Conservation (phyloP, 2,113 vertebrate genomes). For the Phasianus colchicus region DNA sequence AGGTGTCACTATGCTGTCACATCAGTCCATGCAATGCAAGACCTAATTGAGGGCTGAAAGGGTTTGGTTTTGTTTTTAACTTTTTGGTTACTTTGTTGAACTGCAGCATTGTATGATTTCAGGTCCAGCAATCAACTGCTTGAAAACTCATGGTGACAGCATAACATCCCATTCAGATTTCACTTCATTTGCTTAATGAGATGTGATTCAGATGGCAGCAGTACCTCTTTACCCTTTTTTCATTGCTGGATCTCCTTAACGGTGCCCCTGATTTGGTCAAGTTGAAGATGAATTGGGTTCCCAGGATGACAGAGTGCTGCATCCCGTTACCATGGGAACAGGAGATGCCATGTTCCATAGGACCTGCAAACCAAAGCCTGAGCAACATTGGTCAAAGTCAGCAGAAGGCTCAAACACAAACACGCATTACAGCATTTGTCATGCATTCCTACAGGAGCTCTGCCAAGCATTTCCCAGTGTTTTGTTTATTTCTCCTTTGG, state of each 20-base stretch:
- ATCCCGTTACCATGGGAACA: slow-evolving; percentile 74
- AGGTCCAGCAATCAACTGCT: not conserved
- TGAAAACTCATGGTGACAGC: not conserved
- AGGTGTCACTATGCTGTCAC: not conserved
- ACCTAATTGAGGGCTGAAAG: not conserved
- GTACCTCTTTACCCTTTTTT: too few relatives aligned
- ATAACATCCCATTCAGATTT: not conserved
- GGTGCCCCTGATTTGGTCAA: not conserved
- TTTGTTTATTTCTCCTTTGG: not conserved
- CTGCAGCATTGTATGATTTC: not conserved
- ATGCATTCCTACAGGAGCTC: accelerated
- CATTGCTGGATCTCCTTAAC: not conserved
- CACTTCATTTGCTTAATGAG: not conserved
- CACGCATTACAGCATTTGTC: not conserved
- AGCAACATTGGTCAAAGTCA: not conserved
- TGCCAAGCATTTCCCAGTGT: not conserved
- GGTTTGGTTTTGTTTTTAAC: not conserved
- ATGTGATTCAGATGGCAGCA: not conserved
- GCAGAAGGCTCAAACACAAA: not conserved
- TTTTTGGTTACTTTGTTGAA: not conserved
- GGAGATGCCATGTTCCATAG: not conserved
- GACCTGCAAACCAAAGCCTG: not conserved
- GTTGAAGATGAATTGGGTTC: slow-evolving; percentile 37
- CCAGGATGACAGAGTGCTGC: slow-evolving; percentile 31
- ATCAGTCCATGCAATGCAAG: not conserved